Evolutionary conservation across 2,888 invertebrate genomes (phyloP).

Genomic region (Sarcophaga variegata): DNA sequence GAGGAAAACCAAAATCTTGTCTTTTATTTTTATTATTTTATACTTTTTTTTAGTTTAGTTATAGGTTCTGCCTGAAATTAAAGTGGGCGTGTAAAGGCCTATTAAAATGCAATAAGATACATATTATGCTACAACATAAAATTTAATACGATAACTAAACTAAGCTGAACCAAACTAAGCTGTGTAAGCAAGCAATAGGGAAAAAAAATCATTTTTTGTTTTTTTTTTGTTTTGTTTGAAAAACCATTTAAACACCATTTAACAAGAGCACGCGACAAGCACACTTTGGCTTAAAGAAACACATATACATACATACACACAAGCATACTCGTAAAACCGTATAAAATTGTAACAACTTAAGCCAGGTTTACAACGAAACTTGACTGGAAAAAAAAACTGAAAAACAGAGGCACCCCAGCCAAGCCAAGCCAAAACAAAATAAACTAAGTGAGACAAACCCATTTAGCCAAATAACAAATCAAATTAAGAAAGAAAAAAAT

Average conservation of each 20-base stretch:
- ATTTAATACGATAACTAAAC: constrained; percentile 49
- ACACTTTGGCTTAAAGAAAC: constrained; percentile 59
- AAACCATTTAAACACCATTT: constrained; percentile 39
- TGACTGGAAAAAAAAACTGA: too few species aligned
- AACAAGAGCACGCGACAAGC: constrained; percentile 67
- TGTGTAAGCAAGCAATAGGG: background rate
- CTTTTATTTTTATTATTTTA: constrained; percentile 4
- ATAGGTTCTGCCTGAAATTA: background rate
- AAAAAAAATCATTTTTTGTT: background rate
- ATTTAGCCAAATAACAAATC: constrained; percentile 33
- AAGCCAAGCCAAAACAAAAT: too few species aligned
- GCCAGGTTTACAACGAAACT: background rate
- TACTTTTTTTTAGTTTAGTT: background rate
- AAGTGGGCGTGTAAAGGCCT: constrained; percentile 68
- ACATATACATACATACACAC: background rate
- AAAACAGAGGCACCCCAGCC: too few species aligned
- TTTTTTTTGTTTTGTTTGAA: background rate
- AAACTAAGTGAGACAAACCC: constrained; percentile 46
- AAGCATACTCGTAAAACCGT: background rate
- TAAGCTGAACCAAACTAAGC: constrained; percentile 12
- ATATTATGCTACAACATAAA: constrained; percentile 55
- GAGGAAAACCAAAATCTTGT: constrained; percentile 53
- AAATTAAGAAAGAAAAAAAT: background rate
- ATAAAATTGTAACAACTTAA: background rate
- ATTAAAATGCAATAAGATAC: constrained; percentile 67